Base-by-base conservation (phyloP, 2,797 vertebrate species). In the Hirundo rustica region DNA sequence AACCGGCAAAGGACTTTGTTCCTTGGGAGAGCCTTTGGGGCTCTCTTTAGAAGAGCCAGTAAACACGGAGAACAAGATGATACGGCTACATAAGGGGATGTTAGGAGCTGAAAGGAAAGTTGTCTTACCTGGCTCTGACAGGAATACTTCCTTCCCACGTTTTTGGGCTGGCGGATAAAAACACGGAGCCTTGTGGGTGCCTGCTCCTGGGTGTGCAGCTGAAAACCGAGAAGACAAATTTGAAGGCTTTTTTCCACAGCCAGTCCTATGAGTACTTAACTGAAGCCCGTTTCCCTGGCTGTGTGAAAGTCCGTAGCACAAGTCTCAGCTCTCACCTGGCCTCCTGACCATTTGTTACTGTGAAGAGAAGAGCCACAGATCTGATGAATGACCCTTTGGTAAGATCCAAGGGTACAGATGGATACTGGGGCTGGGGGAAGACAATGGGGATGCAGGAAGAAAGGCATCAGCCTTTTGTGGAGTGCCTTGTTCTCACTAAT, bases 101-200 rank as follows among this genome's bases (percentile, higher is more conserved):
- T 45, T 26, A n/a, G 50, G 36, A 72, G 47, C 17, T 11, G 22
- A 27, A 53, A 58, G 20, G 65, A 18, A 91, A 74, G 68, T 26
- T 18, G 13, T 42, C 30, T 55, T 79, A 60, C 42, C 16, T 44
- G 40, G 9, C 29, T 71, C 38, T 67, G 45, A 45, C 17, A 65
- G 50, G 44, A 74, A 13, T 19, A 19, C 20, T 85, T 71, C 36
- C 27, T 25, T 72, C 16, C 27, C 1, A 4, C 9, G 1, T 45
- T 58, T 44, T 4, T 44, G 13, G 50, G 38, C 57, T 65, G 42
- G 19, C 50, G 9, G 38, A 57, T 89, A 57, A 25, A 30, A 91
- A 18, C 5, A 12, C 0, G 0, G 32, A 70, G 14, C 38, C 29
- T 36, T 22, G 17, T 0, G 12, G 25, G 4, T 42, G 18, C 16